Conservation (phyloP, 2,888 invertebrate genomes). For the Lycocerus yunnanus region DNA sequence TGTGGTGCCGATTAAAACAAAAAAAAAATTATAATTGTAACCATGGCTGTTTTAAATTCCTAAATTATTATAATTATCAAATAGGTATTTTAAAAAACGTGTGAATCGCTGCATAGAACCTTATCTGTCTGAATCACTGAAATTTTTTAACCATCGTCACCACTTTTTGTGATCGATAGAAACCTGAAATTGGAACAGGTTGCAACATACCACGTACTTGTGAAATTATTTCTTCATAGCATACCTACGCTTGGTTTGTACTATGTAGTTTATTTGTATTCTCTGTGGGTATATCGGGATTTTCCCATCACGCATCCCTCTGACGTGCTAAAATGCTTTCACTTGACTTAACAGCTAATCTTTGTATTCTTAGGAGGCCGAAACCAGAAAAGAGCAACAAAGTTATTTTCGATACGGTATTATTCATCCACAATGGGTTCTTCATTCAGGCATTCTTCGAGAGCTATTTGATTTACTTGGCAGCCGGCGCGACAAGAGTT, state of each 20-base stretch:
- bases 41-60: neutral
- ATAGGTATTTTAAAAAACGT: neutral
- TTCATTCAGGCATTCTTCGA: slow-evolving; percentile 31
- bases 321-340: slow-evolving; percentile 12
- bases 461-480: slow-evolving; percentile 1
- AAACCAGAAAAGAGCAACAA: slow-evolving; percentile 25
- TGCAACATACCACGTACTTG: neutral
- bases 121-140: slow-evolving; percentile 1
- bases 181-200: slow-evolving; percentile 26
- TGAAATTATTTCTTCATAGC: neutral
- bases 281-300: slow-evolving; percentile 13
- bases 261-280: slow-evolving; percentile 21
- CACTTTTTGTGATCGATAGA: slow-evolving; percentile 1
- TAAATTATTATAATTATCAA: neutral
- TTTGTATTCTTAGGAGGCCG: slow-evolving; percentile 3
- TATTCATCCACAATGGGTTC: slow-evolving; percentile 21
- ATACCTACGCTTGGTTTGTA: neutral
- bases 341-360: slow-evolving; percentile 25
- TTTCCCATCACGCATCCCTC: slow-evolving; percentile 19
- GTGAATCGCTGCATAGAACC: neutral
- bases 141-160: neutral
- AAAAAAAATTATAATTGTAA: neutral
- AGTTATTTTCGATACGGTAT: slow-evolving; percentile 18
- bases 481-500: slow-evolving; percentile 3
- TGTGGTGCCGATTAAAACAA: neutral